Evolutionary conservation across 2,113 vertebrate species (phyloP).

Genomic region (Protobothrops mucrosquamatus): DNA sequence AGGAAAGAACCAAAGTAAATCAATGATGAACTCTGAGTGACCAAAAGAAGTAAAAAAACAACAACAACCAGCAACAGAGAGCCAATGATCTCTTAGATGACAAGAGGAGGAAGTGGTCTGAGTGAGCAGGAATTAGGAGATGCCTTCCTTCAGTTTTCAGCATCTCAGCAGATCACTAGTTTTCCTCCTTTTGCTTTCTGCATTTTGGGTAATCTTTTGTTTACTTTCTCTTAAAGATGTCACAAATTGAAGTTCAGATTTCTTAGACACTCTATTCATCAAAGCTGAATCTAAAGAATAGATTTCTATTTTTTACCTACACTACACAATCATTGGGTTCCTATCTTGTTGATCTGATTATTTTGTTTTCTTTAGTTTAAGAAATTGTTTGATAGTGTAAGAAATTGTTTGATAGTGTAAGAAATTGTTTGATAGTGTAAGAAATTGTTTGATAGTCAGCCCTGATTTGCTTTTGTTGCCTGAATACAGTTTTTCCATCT

Average conservation of each 20-base stretch:
- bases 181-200: neutral
- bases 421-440: neutral
- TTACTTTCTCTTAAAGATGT: neutral
- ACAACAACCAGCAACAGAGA: neutral
- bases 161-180: neutral
- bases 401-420: neutral
- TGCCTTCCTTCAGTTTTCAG: neutral
- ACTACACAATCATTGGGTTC: neutral
- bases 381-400: neutral
- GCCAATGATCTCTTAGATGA: neutral
- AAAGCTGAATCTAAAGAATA: neutral
- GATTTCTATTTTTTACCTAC: neutral
- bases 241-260: neutral
- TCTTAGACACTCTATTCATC: neutral
- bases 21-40: neutral
- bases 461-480: neutral
- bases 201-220: neutral
- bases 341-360: neutral
- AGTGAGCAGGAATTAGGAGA: neutral
- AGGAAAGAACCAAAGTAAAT: neutral
- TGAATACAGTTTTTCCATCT: neutral
- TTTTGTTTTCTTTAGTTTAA: neutral
- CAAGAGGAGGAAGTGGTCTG: neutral
- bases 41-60: neutral
- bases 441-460: neutral